Evolutionary conservation across 1,140 invertebrate genomes (phyloP).

Genomic region (Saccostrea cuccullata): DNA sequence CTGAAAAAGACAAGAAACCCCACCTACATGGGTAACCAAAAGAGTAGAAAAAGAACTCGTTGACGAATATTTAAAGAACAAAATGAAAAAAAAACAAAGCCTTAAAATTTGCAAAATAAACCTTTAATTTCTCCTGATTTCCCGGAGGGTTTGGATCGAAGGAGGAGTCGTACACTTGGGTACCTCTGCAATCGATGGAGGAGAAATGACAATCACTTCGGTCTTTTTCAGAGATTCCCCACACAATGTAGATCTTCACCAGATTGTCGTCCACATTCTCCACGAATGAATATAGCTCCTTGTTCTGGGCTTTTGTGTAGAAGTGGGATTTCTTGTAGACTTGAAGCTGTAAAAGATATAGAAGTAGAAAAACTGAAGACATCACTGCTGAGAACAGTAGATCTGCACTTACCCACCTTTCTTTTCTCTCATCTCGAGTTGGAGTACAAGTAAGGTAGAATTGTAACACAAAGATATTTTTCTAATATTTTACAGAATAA

Average conservation of each 20-base stretch:
- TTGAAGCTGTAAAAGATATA: constrained; percentile 54
- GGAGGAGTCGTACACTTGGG: constrained; percentile 61
- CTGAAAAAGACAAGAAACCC: constrained; percentile 47
- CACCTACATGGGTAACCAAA: background rate
- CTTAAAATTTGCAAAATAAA: background rate
- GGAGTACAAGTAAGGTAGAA: too few species aligned
- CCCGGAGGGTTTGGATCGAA: constrained; percentile 64
- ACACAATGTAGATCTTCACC: constrained; percentile 60
- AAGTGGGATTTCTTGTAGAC: constrained; percentile 54
- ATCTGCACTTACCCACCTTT: too few species aligned
- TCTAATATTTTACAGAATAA: too few species aligned
- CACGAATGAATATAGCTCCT: constrained; percentile 51
- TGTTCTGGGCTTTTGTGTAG: constrained; percentile 48
- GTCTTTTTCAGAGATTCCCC: constrained; percentile 68
- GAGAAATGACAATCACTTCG: constrained; percentile 60
- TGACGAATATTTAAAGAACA: too few species aligned
- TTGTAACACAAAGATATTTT: too few species aligned
- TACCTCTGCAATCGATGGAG: constrained; percentile 62
- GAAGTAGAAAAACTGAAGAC: background rate
- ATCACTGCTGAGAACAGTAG: background rate
- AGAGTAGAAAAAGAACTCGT: too few species aligned
- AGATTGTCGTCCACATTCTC: constrained; percentile 50
- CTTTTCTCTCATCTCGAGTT: too few species aligned
- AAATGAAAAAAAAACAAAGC: too few species aligned
- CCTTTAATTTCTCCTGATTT: constrained; percentile 63